phyloP scores from a whole-genome alignment of 2,797 vertebrate genomes.

The Vultur gryphus region DNA sequence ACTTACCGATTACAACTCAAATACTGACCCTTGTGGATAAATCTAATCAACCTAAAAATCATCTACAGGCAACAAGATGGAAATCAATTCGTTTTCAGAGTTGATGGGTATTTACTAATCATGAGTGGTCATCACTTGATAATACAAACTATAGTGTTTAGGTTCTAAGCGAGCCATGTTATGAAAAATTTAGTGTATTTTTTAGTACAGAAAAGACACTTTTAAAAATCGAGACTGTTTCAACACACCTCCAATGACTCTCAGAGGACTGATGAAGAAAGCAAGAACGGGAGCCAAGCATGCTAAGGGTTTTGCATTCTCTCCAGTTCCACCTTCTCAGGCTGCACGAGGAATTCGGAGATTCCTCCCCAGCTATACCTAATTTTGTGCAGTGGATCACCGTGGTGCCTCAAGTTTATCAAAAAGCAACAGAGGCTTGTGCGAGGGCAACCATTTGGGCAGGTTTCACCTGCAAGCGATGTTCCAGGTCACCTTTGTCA shows the following conservation, averaged over 20 bases:
- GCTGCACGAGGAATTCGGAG: accelerated
- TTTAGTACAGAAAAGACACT: background rate
- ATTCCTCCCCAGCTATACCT: background rate
- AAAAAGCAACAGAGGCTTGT: background rate
- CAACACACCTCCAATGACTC: background rate
- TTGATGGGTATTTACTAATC: background rate
- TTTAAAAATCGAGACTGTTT: background rate
- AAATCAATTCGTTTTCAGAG: background rate
- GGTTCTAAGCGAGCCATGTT: background rate
- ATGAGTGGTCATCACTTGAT: background rate
- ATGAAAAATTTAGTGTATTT: background rate
- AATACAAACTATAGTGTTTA: background rate
- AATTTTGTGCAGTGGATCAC: background rate
- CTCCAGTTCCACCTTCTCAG: background rate
- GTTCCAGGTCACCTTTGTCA: background rate
- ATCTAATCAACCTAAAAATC: background rate
- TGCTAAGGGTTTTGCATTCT: background rate
- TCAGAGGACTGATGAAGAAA: background rate
- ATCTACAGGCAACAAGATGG: background rate
- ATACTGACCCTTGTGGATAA: background rate
- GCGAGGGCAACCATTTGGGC: background rate
- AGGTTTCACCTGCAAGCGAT: background rate
- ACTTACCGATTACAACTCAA: background rate
- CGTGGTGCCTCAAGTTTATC: background rate
- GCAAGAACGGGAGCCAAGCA: accelerated